phyloP scores from a whole-genome alignment of 2,888 invertebrate species.

The Chironomus riparius region DNA sequence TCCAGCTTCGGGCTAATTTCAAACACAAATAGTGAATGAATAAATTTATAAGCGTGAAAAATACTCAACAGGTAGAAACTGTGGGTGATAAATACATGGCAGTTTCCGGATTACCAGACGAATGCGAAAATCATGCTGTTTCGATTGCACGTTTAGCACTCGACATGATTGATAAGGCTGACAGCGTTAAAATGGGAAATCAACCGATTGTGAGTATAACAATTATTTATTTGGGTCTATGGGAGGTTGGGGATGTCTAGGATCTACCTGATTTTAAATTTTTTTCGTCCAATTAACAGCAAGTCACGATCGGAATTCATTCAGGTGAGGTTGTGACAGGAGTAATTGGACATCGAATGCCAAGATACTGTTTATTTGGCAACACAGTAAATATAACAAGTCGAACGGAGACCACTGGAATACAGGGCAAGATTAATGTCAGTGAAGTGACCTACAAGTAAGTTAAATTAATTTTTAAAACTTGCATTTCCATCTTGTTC shows the following conservation, averaged over 20 bases:
- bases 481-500: too few relatives aligned
- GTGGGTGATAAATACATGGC: constrained; percentile 99
- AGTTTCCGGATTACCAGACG: constrained; percentile 88
- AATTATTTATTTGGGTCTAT: not conserved
- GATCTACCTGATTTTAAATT: too few relatives aligned
- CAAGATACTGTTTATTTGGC: constrained; percentile 64
- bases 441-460: constrained; percentile 87
- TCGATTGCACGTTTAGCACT: constrained; percentile 84
- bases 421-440: constrained; percentile 80
- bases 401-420: constrained; percentile 86
- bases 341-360: constrained; percentile 90
- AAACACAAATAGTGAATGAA: not conserved
- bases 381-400: constrained; percentile 92
- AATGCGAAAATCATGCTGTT: constrained; percentile 79
- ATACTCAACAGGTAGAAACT: constrained; percentile 72
- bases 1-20: not conserved
- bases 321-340: constrained; percentile 92
- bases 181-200: constrained; percentile 77
- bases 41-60: not conserved
- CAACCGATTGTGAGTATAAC: constrained; percentile 70
- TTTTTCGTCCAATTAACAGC: constrained; percentile 45
- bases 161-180: constrained; percentile 91
- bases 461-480: constrained; percentile 32
- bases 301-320: constrained; percentile 89
- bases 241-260: too few relatives aligned